Base-by-base conservation (phyloP, 2,113 vertebrate species). In the Micronisus gabar region DNA sequence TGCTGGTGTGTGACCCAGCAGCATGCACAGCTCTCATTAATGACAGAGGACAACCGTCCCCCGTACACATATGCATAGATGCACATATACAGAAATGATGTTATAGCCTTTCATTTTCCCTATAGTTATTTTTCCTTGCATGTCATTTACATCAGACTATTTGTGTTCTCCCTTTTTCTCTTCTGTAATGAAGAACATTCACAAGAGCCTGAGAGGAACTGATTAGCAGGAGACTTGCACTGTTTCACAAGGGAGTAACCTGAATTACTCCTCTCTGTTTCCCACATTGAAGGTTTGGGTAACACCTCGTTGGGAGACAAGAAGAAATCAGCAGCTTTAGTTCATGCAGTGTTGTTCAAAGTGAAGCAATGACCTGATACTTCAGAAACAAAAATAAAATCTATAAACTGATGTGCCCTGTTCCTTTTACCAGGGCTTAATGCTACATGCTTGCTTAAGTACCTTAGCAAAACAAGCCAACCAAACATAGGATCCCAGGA, bases 61-160 rank as follows among this genome's bases (percentile, higher is more conserved):
- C 11, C 4, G 10, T 20, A 62, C 5, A 29, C 13, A 30, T 18
- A 43, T 0, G 0, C 29, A 11, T 25, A 34, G 21, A 53, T 5
- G 6, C 17, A 25, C 22, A 8, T 23, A 17, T 15, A 38, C 15
- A 63, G 43, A 93, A 80, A 62, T 27, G 9, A 45, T 73, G 29
- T 36, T 20, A 47, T 5, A 74, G 29, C n/a, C 29, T 74, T 81
- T 93, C 3, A 10, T 88, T 93, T 81, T 81, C 47, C 18, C 47
- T 81, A 4, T 32, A 67, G 68, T 32, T 86, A 40, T 72, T 83
- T 72, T 58, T 58, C 27, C 38, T 58, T 58, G 16, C 0, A 0
- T n/a, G 27, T 61, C 8, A 75, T 76, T 76, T 91, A n/a, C 6
- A 8, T 82, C 81, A 53, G 53, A 65, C 25, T 48, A 7, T 50